Evolutionary conservation across 1,140 invertebrate genomes (phyloP), one percentile per base, ranked within the genome.

Genomic region (Drosophila pandora): DNA sequence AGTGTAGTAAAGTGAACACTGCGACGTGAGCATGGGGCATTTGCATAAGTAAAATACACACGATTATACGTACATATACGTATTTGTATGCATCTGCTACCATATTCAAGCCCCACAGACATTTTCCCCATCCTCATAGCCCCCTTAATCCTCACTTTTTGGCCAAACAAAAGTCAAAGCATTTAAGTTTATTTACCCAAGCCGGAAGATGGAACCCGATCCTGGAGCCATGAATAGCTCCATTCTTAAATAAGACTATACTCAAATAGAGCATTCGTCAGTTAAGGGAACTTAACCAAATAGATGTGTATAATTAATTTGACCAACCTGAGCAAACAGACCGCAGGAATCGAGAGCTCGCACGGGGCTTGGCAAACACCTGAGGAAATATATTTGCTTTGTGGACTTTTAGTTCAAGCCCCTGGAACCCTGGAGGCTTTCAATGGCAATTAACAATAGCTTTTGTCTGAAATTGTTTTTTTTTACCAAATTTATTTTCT

Each of bases 101-200:
- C 43, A 53, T 49, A 72, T 54, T 72, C 47, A 61, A 12, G n/a
- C 4, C 39, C 13, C 9, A 41, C 63, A 45, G 30, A 17, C 41
- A 43, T 8, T 9, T 45, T 8, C 41, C 13, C 41, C 17, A 2
- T 22, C 22, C 5, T 43, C 39, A 5, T 5, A 10, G 3, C 8
- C n/a, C 48, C 59, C 49, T 8, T 10, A 28, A 63, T 12, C 30
- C 25, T 12, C 10, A 23, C 49, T 21, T 13, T 52, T 59, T 34
- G n/a, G 17, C 17, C 22, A 45, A 52, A 62, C 37, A 57, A 63
- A 49, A 56, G 53, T 70, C 52, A 65, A 58, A 69, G 73, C 68
- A 67, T 81, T 85, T 85, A 80, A 80, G 76, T 85, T 79, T 74
- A 85, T 85, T 85, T 87, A 78, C 58, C 69, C 65, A 49, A 45